Evolutionary conservation across 2,888 invertebrate genomes (phyloP), one percentile per base, ranked within the genome.

Genomic region (Polydrusus pterygomalis): DNA sequence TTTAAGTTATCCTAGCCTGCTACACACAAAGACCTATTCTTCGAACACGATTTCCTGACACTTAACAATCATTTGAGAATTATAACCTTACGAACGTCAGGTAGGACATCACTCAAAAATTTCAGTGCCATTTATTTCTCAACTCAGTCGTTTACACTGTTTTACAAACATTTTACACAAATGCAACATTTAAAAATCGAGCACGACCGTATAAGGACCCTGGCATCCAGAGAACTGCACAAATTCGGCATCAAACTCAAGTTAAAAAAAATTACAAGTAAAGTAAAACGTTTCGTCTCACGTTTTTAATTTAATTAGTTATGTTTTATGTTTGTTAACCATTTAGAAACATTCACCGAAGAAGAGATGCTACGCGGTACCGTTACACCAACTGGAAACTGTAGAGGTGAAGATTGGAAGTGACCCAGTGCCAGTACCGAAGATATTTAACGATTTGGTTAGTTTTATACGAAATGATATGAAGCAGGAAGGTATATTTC

Each of bases 401-500:
- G 38, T 65, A 11, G 17, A 54, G 2, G 58, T 72, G 1, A 38
- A 65, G 17, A 30, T 56, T 15, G 65, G 64, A 25, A 20, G 11
- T 17, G 47, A 43, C 18, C 18, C 13, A 30, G 58, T 65, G 8
- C 56, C 54, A 2, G 15, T 72, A 7, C 72, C 72, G 15, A 72
- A 65, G 43, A 45, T 72, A 20, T 72, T 72, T 56, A 25, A 65
- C 13, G 54, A 65, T n/a, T 58, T 72, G 30, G 25, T 51, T 45
- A 56, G n/a, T 63, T 64, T 72, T 58, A 45, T 72, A 15, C n/a
- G 45, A 11, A 58, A 40, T 7, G 60, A 68, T 20, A n/a, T 68
- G 74, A n/a, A 17, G 6, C 47, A 15, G 11, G 74, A 74, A 15
- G 74, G 74, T 15, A 47, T 74, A 30, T 74, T 74, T 17, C 58